These are phyloP conservation scores for Callipepla californica DNA, from an alignment of 2,113 vertebrate species.

Conservation along the genomic window DNA sequence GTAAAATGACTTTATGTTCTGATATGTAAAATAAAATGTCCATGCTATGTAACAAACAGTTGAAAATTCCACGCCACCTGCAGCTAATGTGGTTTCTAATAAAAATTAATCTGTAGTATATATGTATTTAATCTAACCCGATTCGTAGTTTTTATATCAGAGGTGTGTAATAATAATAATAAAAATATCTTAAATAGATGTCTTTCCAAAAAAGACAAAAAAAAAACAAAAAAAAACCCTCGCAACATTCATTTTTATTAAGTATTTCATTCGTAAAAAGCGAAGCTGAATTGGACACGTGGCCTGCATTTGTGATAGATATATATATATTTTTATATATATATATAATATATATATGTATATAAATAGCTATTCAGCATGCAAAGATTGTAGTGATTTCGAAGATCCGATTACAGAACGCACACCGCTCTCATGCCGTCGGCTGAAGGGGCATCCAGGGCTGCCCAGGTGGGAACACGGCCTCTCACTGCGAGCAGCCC, in stretches of 20 bases:
- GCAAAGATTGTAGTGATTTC: conserved; percentile 83
- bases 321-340: conserved; percentile 72
- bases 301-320: conserved; percentile 85
- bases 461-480: not conserved
- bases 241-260: conserved; percentile 80
- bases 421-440: conserved; percentile 1
- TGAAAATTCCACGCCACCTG: conserved; percentile 66
- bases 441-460: not conserved
- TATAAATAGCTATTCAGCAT: conserved; percentile 88
- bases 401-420: conserved; percentile 58
- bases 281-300: conserved; percentile 84
- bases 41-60: conserved; percentile 81
- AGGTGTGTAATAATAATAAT: conserved; percentile 65
- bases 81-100: conserved; percentile 80
- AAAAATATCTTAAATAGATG: conserved; percentile 84
- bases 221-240: conserved; percentile 33
- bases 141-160: conserved; percentile 80
- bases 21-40: conserved; percentile 81
- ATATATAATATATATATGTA: conserved; percentile 79
- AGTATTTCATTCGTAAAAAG: conserved; percentile 78
- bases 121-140: conserved; percentile 74
- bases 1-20: conserved; percentile 83
- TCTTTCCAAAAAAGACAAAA: conserved; percentile 54
- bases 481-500: not conserved
- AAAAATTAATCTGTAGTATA: conserved; percentile 79